These are phyloP conservation scores for Tridacna gigas DNA, from an alignment of 2,888 invertebrate genomes.

Conservation along the genomic window DNA sequence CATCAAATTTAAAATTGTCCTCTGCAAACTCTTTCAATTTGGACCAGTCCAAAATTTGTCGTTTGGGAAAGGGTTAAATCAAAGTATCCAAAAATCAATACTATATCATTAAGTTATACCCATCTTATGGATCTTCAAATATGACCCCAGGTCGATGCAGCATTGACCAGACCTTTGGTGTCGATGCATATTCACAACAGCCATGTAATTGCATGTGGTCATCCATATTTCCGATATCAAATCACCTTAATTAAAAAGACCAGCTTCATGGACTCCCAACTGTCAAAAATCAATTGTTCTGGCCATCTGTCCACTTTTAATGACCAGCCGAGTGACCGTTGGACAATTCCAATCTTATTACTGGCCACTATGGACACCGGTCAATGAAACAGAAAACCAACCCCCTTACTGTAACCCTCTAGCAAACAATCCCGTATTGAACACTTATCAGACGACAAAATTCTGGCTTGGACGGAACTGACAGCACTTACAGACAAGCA, in stretches of 20 bases:
- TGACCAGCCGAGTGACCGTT: not conserved
- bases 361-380: constrained; percentile 8
- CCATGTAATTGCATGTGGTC: not conserved
- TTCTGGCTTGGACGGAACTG: too few relatives aligned
- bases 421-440: too few relatives aligned
- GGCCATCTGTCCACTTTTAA: constrained; percentile 20
- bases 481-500: too few relatives aligned
- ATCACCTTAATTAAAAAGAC: constrained; percentile 20
- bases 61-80: too few relatives aligned
- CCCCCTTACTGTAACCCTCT: not conserved
- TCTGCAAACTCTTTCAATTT: too few relatives aligned
- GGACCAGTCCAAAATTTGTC: too few relatives aligned
- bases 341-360: too few relatives aligned
- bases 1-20: too few relatives aligned
- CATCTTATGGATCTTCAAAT: not conserved
- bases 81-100: too few relatives aligned
- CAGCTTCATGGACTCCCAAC: not conserved
- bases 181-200: not conserved
- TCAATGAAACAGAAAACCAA: constrained; percentile 23
- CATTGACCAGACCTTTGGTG: not conserved
- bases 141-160: not conserved
- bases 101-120: too few relatives aligned
- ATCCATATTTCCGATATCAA: constrained; percentile 22
- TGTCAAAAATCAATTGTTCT: constrained; percentile 25
- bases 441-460: too few relatives aligned